Evolutionary conservation across 2,113 vertebrate genomes (phyloP), one percentile per base, ranked within the genome.

Genomic region (Melanostigma gelatinosum): DNA sequence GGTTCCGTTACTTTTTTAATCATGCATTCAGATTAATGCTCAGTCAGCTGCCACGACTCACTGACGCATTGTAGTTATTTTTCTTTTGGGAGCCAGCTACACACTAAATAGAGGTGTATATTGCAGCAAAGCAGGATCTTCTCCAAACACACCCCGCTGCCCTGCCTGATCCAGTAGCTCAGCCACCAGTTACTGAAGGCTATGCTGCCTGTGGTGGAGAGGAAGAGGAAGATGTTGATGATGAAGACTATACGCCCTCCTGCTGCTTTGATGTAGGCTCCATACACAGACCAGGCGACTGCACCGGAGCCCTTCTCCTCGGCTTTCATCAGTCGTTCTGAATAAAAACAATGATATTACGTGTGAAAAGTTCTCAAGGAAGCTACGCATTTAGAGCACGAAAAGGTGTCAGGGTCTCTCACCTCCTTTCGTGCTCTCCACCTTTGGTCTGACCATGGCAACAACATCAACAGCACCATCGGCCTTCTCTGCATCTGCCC

Each of bases 111-210:
- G 46, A 73, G 54, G 44, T 29, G 16, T 70, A 8, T 46, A 11
- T 73, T 69, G 77, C 52, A 73, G 22, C 55, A 22, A 74, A 80
- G n/a, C 72, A 68, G 57, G 50, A 58, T 55, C 0, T 8, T 34
- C 55, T 74, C 29, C 20, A 18, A 46, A 80, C 94, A 95, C 82
- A 95, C 95, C 92, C 94, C 95, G 6, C 90, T 93, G 86, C 94
- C 95, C 90, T 95, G 95, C 62, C 84, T 86, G 87, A 96, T 96
- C 95, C 95, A 96, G 88, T 95, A 64, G 82, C 95, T 96, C 61
- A 96, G 92, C 95, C 95, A 96, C 95, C 95, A 96, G 91, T 95
- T 96, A 82, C 91, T 93, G 86, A 96, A 96, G 54, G 95, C 93
- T 61, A 95, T 90, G 84, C 93, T 95, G 89, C 95, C 95, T 0